Conservation (phyloP, 2,797 vertebrate genomes). For the Cynodonichthys magdalenae region DNA sequence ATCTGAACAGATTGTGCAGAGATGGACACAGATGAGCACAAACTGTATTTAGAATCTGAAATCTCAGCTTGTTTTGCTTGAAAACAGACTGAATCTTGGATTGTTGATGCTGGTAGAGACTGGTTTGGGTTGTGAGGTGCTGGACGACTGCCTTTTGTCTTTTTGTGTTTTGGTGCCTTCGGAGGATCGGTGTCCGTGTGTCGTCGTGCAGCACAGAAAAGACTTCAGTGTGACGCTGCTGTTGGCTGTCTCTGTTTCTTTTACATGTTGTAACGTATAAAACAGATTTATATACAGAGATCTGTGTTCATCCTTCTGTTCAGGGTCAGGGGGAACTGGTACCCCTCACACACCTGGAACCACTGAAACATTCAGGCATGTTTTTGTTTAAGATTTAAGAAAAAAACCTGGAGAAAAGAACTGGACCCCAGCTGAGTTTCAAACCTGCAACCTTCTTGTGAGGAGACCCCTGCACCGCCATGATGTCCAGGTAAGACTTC, state of each 20-base stretch:
- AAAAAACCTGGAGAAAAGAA: too few relatives aligned
- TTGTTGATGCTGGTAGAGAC: too few relatives aligned
- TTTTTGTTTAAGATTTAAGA: too few relatives aligned
- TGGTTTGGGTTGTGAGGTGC: slow-evolving; percentile 12
- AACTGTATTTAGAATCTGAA: background rate
- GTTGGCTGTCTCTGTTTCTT: slow-evolving; percentile 62
- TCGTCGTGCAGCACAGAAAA: slow-evolving; percentile 47
- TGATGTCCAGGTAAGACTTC: too few relatives aligned
- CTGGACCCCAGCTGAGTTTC: too few relatives aligned
- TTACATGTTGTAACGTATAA: slow-evolving; percentile 66
- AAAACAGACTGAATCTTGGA: too few relatives aligned
- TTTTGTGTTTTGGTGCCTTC: slow-evolving; percentile 65
- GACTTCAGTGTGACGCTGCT: slow-evolving; percentile 65
- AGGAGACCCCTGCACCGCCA: too few relatives aligned
- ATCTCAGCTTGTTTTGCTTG: too few relatives aligned
- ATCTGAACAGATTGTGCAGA: background rate
- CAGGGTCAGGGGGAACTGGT: too few relatives aligned
- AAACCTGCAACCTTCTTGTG: too few relatives aligned
- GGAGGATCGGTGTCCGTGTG: slow-evolving; percentile 35
- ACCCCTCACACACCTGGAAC: too few relatives aligned
- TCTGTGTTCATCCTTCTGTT: background rate
- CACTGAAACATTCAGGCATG: too few relatives aligned
- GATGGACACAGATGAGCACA: slow-evolving; percentile 3
- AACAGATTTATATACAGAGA: slow-evolving; percentile 64
- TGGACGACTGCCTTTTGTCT: background rate